Base-by-base conservation (phyloP, 2,888 invertebrate genomes). In the Limnephilus rhombicus region DNA sequence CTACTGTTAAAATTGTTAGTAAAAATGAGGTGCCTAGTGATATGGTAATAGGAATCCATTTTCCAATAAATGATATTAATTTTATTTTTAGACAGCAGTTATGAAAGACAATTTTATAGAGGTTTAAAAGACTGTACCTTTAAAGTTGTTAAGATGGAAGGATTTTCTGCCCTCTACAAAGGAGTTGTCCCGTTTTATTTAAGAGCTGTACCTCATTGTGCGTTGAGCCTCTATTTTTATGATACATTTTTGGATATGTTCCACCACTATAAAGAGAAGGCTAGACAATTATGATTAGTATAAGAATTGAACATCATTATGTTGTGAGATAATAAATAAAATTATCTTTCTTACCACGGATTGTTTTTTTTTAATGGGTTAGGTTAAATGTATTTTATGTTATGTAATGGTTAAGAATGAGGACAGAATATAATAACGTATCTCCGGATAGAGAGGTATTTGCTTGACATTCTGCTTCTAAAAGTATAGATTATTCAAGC, bases 121-220 rank as follows among this genome's bases (percentile, higher is more conserved):
- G 98, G 98, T 87, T 96, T 98, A 24, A 93, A 97, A 2, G 98
- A 99, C 95, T 98, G 98, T 94, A 96, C 98, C 53, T 94, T 95
- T 2, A 98, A 98, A 95, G 98, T 98, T 92, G 97, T 97, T 94
- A 96, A 95, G 94, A 97, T 96, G 2, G 99, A 99, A 96, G 98
- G 99, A 0, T 91, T 98, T 3, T 96, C 96, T 94, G 98, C 98
- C 1, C 96, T 98, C 53, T 98, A 98, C 95, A 98, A 98, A 95
- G 98, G 98, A 11, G 96, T 98, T 94, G 96, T 97, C 13, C 98
- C 98, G 0, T 97, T 97, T 3, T 98, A 98, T 95, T 95, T 98
- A 93, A 96, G 98, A 94, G 96, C 98, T 94, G 98, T 98, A 3
- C 98, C 98, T 0, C 98, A 98, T 94, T 98, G 98, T 0, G 97